Percentiles rank a stretch among this genome's conserved stretches.
These are phyloP conservation scores for Grus americana DNA, from an alignment of 2,113 vertebrate species.

Conservation along the genomic window DNA sequence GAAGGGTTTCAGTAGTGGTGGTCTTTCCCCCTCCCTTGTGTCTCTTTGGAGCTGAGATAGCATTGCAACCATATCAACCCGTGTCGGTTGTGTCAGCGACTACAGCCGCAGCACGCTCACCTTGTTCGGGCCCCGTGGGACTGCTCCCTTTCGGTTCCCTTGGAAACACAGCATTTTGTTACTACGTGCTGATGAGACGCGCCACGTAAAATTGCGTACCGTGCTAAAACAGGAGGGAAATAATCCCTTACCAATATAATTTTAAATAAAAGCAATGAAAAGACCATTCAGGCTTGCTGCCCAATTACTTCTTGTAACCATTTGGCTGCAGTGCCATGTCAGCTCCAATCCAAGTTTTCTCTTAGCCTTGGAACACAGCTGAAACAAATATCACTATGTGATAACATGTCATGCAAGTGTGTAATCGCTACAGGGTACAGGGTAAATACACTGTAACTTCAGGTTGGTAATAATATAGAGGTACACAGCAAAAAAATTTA, in stretches of 20 bases:
- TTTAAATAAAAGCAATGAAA: conserved; percentile 17
- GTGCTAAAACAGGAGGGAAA: not conserved
- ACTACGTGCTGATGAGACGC: not conserved
- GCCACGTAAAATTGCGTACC: not conserved
- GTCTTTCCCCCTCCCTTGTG: no score
- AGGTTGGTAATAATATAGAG: not conserved
- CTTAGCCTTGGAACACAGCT: not conserved
- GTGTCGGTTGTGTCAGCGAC: not conserved
- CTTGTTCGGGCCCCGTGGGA: not conserved
- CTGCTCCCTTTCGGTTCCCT: not conserved
- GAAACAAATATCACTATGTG: not conserved
- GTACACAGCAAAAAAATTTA: not conserved
- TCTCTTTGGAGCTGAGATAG: not conserved
- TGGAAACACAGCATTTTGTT: conserved; percentile 19
- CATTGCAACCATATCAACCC: not conserved
- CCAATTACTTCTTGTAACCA: not conserved
- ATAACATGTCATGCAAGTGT: not conserved
- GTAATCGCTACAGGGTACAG: not conserved
- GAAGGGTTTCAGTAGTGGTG: not conserved
- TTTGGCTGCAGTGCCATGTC: not conserved
- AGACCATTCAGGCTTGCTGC: not conserved
- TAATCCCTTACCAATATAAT: not conserved
- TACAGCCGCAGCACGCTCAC: not conserved
- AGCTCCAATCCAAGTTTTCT: not conserved
- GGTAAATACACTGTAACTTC: not conserved